These are phyloP conservation scores for Xiphorhynchus erythropygius DNA, from an alignment of 2,797 vertebrate genomes.

Conservation along the genomic window DNA sequence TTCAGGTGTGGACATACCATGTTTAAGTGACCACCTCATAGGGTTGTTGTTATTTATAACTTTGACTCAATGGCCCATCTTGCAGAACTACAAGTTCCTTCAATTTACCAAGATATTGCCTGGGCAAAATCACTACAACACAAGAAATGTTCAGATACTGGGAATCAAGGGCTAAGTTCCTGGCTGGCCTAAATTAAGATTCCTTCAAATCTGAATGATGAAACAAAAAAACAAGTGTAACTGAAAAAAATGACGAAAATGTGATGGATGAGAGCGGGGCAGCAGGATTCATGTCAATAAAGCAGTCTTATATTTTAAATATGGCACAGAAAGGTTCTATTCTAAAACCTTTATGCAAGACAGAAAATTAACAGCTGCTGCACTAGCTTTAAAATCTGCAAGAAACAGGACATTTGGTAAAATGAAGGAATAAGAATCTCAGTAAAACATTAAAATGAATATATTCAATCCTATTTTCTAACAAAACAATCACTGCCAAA, in stretches of 20 bases:
- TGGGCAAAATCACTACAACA: background rate
- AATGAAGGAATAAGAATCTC: background rate
- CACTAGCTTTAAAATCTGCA: background rate
- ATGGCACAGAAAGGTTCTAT: background rate
- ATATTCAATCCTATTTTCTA: constrained; percentile 5
- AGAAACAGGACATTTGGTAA: background rate
- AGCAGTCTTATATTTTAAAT: background rate
- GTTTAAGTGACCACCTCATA: background rate
- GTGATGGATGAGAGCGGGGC: background rate
- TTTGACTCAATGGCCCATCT: background rate
- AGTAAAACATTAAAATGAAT: constrained; percentile 20
- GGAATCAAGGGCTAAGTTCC: background rate
- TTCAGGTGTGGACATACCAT: background rate
- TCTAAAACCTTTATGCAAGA: background rate
- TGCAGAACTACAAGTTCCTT: background rate
- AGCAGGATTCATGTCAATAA: background rate
- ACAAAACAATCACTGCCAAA: background rate
- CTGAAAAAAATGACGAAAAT: background rate
- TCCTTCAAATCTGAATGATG: background rate
- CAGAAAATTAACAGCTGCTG: background rate
- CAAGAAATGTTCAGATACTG: background rate
- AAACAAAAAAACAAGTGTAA: background rate
- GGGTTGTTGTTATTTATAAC: background rate
- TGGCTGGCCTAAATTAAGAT: background rate
- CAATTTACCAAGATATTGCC: background rate